Conservation (phyloP, 2,797 vertebrate genomes). For the Phataginus tetradactyla region DNA sequence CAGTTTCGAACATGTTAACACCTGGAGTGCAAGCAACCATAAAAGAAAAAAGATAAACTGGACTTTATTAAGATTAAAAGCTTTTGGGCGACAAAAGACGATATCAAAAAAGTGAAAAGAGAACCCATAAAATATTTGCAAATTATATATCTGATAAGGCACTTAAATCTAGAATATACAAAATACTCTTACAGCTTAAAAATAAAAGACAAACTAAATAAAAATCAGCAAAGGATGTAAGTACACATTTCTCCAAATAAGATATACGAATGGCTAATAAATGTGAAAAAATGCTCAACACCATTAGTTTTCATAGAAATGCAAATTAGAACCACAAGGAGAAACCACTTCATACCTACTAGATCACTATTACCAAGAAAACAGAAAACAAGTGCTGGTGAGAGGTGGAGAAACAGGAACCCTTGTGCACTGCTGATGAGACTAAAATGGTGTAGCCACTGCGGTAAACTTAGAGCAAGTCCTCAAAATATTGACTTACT, state of each 20-base stretch:
- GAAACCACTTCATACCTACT: not conserved
- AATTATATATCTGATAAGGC: not conserved
- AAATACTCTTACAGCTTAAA: not conserved
- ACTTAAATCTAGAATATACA: not conserved
- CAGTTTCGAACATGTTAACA: not conserved
- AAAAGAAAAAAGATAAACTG: not conserved
- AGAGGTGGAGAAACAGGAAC: not conserved
- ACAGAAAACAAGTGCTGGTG: not conserved
- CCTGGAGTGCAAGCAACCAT: not conserved
- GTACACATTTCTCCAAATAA: not conserved
- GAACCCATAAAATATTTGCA: not conserved
- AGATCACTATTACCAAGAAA: not conserved
- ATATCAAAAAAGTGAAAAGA: not conserved
- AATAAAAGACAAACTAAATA: constrained; percentile 14
- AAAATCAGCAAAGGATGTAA: not conserved
- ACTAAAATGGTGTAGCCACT: not conserved
- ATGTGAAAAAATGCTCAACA: not conserved
- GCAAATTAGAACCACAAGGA: not conserved
- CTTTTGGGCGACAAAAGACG: not conserved
- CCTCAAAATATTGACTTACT: not conserved
- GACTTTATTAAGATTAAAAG: constrained; percentile 20
- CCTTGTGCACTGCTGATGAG: not conserved
- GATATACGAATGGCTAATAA: not conserved
- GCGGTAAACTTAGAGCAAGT: not conserved
- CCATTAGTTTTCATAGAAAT: not conserved